Base-by-base conservation (phyloP, 2,888 invertebrate genomes). In the Blomia tropicalis region DNA sequence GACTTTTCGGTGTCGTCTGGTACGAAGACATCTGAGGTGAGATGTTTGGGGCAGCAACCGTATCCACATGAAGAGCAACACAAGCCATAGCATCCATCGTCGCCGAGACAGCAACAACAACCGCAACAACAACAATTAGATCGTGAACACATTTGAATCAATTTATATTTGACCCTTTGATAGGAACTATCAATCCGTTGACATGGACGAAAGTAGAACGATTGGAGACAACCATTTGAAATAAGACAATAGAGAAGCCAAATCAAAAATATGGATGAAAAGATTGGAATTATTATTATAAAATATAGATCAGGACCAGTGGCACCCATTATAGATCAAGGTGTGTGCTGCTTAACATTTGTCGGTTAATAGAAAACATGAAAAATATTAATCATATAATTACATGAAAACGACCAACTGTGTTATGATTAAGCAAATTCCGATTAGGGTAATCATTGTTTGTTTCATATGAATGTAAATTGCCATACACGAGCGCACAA, bases 191-290 rank as follows among this genome's bases (percentile, higher is more conserved):
- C 14, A 7, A 47, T 7, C 27, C 27, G 7, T 25, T 11, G 14
- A 27, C 51, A 47, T 47, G 51, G 51, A 25, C 51, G 22, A 47
- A 47, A 47, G 27, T 47, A 47, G 27, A 7, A 27, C 7, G 11
- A 14, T 19, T 47, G 51, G 7, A 47, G 51, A 27, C 51, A 47
- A 14, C 51, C 51, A 27, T 47, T 47, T 22, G 7, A 7, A 27
- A 47, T 47, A 14, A 47, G 51, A 47, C 51, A 47, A n/a, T 47
- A 47, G 51, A 47, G 7, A 19, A 47, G 7, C 51, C 51, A 47
- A 47, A 7, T 14, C 5, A 47, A 27, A 19, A 47, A 14, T 14
- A 47, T 7, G 7, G n/a, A 7, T 14, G 51, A 7, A 47, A 47
- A n/a, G n/a, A 47, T 47, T 7, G 51, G 51, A 22, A 47, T 22